Base-by-base conservation (phyloP, 2,113 vertebrate genomes). In the Rhinolophus ferrumequinum region DNA sequence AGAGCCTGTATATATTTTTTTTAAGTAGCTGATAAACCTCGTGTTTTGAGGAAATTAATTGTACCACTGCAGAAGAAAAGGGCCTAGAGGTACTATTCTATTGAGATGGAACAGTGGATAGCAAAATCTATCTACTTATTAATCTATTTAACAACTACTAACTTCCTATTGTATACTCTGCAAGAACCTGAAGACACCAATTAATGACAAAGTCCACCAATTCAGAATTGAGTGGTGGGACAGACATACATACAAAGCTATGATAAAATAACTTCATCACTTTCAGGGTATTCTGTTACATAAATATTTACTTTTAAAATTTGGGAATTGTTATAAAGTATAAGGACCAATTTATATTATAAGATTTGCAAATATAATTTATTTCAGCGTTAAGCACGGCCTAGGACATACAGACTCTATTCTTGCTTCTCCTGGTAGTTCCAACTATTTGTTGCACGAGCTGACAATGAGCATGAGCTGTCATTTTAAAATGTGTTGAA, bases 401-500 rank as follows among this genome's bases (percentile, higher is more conserved):
- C 6, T 28, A 15, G 18, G 67, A 84, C 15, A 82, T 33, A 22
- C 10, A 89, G 15, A 44, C 16, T 91, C 33, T 96, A 89, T 14
- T 64, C 50, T 92, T 90, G 16, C 14, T 70, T 79, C 7, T 75
- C 18, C 15, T 69, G 24, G 11, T 88, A 67, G 19, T 24, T 95
- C 33, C 11, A 22, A 82, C n/a, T 88, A 26, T 90, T 81, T 96
- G 50, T 88, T 50, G 8, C 66, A 77, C 26, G 81, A 96, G 58
- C 87, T 92, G 38, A 85, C 60, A 95, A 30, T 54, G 50, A 88
- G 30, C 28, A 58, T 62, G 81, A 94, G 26, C 77, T 97, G 73
- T 96, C 82, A 67, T 72, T 77, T 93, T 75, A 84, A 96, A 96
- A 95, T 88, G 22, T 87, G 67, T 93, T 94, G 79, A 94, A 94